Percentiles rank a stretch among this genome's conserved stretches.
Conservation (phyloP, 2,113 vertebrate genomes). For the Rostratula benghalensis region DNA sequence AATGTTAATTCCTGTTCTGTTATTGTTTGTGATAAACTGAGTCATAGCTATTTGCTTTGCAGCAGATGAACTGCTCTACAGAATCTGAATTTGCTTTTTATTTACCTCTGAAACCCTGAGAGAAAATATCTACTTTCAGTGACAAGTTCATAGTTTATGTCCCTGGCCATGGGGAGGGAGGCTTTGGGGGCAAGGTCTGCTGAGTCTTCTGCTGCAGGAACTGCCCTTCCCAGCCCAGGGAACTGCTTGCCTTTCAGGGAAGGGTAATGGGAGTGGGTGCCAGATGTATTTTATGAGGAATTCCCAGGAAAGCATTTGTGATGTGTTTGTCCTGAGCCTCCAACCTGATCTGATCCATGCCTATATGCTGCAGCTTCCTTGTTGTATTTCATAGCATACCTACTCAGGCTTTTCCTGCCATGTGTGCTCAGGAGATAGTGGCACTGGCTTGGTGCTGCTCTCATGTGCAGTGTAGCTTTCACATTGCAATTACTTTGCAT, state of each 20-base stretch:
- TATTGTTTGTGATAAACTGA: slow-evolving; percentile 43
- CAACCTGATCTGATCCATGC: neutral
- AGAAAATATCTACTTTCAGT: neutral
- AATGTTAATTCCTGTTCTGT: slow-evolving; percentile 7
- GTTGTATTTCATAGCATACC: fast-evolving
- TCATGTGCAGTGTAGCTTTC: fast-evolving
- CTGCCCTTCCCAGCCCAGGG: neutral
- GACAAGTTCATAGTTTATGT: neutral
- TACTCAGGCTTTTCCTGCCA: neutral
- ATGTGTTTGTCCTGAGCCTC: neutral
- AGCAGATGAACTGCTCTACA: neutral
- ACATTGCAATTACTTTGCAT: neutral
- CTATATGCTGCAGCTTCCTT: neutral
- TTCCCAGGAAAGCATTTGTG: neutral
- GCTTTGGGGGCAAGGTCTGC: neutral
- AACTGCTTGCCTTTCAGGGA: neutral
- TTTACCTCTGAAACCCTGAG: neutral
- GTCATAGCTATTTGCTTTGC: slow-evolving; percentile 23
- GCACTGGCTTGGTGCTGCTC: neutral
- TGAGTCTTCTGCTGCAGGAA: neutral
- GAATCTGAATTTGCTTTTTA: neutral
- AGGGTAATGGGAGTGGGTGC: neutral
- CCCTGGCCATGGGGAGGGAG: neutral
- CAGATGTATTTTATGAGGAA: fast-evolving
- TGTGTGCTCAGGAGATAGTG: neutral